Percentiles rank a stretch among this genome's conserved stretches.
phyloP scores from a whole-genome alignment of 1,140 invertebrate genomes.

The Chrysoperla carnea region DNA sequence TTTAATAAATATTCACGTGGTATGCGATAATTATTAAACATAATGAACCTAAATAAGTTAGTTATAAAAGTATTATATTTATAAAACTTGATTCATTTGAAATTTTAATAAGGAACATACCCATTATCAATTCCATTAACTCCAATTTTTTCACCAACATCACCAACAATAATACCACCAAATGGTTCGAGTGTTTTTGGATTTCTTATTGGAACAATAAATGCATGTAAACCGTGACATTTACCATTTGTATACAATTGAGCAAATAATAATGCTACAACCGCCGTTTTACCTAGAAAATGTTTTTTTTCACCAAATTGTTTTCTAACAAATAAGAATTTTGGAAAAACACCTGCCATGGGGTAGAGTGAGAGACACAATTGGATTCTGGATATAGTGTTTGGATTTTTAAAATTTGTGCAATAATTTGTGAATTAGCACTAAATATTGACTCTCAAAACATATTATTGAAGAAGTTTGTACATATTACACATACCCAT shows the following conservation, averaged over 20 bases:
- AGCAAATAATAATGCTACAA: slow-evolving; percentile 76
- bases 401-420: no score
- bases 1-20: slow-evolving; percentile 77
- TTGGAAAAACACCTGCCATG: no score
- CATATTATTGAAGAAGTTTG: no score
- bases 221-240: slow-evolving; percentile 77
- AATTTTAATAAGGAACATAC: slow-evolving; percentile 17
- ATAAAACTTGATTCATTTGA: no score
- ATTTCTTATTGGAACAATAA: slow-evolving; percentile 68
- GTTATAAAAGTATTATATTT: no score
- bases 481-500: slow-evolving; percentile 34
- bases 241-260: slow-evolving; percentile 60
- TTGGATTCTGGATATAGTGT: no score
- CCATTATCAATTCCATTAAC: slow-evolving; percentile 85
- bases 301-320: no score
- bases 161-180: slow-evolving; percentile 51
- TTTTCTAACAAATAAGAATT: no score
- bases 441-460: no score
- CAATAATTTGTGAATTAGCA: no score
- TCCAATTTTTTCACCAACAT: slow-evolving; percentile 79
- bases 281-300: slow-evolving; percentile 59
- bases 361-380: no score
- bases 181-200: slow-evolving; percentile 50
- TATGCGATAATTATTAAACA: slow-evolving; percentile 75
- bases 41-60: slow-evolving; percentile 50